These are phyloP conservation scores for Ophion obscuratus DNA, from an alignment of 2,888 invertebrate species.

Conservation along the genomic window DNA sequence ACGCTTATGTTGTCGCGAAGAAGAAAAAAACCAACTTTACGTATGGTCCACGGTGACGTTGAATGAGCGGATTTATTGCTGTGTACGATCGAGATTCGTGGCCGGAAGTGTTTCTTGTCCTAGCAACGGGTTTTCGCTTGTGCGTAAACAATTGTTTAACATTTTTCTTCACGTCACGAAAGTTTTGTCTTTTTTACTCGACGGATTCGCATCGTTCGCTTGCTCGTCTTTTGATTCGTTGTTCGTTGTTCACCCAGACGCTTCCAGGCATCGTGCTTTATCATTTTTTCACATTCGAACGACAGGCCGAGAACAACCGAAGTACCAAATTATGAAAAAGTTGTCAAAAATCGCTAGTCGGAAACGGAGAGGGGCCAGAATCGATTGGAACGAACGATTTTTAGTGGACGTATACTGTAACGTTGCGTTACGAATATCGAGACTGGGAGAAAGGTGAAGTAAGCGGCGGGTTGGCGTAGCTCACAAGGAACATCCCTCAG, in stretches of 20 bases:
- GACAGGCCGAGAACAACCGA: not conserved
- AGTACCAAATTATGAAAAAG: too few species aligned
- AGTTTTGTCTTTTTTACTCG: constrained; percentile 34
- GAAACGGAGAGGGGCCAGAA: not conserved
- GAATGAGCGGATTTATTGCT: constrained; percentile 75
- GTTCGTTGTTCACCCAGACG: constrained; percentile 55
- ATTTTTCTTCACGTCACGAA: constrained; percentile 48
- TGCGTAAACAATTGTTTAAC: constrained; percentile 26
- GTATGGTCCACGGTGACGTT: constrained; percentile 36
- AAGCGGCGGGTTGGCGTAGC: too few species aligned
- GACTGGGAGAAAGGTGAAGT: too few species aligned
- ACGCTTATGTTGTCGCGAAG: constrained; percentile 18
- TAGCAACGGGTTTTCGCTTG: constrained; percentile 50
- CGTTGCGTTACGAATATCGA: too few species aligned
- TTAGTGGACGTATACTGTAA: too few species aligned
- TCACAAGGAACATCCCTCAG: too few species aligned
- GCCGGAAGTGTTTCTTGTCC: constrained; percentile 65
- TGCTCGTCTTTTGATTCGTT: constrained; percentile 62
- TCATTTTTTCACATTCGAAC: not conserved
- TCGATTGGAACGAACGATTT: too few species aligned
- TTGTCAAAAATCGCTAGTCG: too few species aligned
- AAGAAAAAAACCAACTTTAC: constrained; percentile 11
- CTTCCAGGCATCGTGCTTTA: not conserved
- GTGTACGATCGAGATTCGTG: constrained; percentile 59
- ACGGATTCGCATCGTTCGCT: constrained; percentile 44